Conservation (phyloP, 2,113 vertebrate genomes). For the Synchiropus splendidus region DNA sequence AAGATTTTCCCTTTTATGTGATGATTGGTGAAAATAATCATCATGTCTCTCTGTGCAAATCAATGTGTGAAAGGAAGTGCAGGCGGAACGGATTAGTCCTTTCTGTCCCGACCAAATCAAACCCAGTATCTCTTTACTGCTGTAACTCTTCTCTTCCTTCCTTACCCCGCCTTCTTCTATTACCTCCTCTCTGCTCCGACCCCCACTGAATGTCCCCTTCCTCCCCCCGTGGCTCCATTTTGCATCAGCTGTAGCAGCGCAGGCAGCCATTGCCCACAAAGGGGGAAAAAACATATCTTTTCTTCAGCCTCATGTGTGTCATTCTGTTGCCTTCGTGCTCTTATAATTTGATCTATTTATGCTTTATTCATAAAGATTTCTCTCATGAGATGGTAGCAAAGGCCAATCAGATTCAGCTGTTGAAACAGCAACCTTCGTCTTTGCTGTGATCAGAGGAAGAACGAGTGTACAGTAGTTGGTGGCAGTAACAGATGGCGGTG, state of each 20-base stretch:
- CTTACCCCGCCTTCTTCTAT: conserved; percentile 6
- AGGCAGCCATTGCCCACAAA: conserved; percentile 44
- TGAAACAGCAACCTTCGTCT: conserved; percentile 25
- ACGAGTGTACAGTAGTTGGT: conserved; percentile 31
- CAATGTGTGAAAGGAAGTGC: too few relatives aligned
- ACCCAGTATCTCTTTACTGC: too few relatives aligned
- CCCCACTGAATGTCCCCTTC: background rate
- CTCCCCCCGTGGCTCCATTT: conserved; percentile 36
- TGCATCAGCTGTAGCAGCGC: conserved; percentile 31
- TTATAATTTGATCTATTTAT: conserved; percentile 17
- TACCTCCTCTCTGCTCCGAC: background rate
- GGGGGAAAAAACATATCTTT: conserved; percentile 3
- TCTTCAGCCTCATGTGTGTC: conserved; percentile 5
- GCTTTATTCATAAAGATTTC: conserved; percentile 28
- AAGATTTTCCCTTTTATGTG: too few relatives aligned
- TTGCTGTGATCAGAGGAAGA: conserved; percentile 23
- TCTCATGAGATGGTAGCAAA: conserved; percentile 14
- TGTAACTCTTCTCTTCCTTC: background rate
- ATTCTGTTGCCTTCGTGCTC: conserved; percentile 2
- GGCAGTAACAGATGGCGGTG: conserved; percentile 43
- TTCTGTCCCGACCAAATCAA: too few relatives aligned
- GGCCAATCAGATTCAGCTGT: conserved; percentile 30
- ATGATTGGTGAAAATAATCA: too few relatives aligned
- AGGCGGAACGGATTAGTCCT: too few relatives aligned
- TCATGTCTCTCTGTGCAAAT: too few relatives aligned